phyloP scores from a whole-genome alignment of 2,113 vertebrate genomes.

The Python bivittatus region DNA sequence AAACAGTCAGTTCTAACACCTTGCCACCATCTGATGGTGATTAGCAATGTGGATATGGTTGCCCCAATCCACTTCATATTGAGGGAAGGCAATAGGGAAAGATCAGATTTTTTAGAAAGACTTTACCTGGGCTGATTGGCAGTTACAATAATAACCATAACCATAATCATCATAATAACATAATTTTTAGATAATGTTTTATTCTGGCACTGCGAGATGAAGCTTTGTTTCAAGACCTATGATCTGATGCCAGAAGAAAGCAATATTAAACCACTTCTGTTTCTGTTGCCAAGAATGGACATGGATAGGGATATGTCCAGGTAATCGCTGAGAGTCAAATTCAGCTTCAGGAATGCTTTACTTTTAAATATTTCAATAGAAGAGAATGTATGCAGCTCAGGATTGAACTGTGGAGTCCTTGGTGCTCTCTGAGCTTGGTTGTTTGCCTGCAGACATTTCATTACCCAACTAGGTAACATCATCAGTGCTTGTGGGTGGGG shows the following conservation, averaged over 20 bases:
- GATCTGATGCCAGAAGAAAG: neutral
- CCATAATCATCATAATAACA: too few species aligned
- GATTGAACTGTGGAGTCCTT: too few species aligned
- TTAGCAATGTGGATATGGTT: neutral
- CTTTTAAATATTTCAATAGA: neutral
- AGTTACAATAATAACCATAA: neutral
- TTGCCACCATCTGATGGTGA: neutral
- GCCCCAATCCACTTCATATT: neutral
- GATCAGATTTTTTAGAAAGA: neutral
- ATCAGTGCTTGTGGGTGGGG: too few species aligned
- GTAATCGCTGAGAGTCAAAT: neutral
- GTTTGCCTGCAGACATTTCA: too few species aligned
- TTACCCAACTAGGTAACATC: too few species aligned
- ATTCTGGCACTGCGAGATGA: neutral
- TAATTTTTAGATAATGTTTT: neutral
- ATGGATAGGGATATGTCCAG: neutral
- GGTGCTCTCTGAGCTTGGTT: too few species aligned
- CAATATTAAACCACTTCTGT: neutral
- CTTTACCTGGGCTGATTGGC: neutral
- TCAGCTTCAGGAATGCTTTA: neutral
- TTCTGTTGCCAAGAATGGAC: neutral
- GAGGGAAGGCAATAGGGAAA: neutral
- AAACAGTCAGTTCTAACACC: neutral
- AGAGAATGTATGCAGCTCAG: too few species aligned
- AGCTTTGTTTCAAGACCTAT: neutral